Evolutionary conservation across 2,888 invertebrate species (phyloP), one percentile per base, ranked within the genome.

Genomic region (Andrena dorsata): DNA sequence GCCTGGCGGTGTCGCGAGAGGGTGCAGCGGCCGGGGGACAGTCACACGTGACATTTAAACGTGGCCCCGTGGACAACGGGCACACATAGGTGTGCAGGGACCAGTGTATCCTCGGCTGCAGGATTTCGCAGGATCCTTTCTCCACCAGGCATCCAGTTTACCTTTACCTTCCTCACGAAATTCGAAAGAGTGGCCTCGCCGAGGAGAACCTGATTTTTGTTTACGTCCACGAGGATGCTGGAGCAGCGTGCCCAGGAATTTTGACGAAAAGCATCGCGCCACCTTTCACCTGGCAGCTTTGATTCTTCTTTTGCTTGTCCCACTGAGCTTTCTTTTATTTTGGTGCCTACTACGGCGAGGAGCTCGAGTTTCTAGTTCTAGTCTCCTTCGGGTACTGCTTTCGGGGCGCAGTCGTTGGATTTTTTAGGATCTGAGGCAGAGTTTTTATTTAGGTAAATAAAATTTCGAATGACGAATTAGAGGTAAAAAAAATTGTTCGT

Each of bases 21-120:
- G 80, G 81, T 82, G 81, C 83, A 81, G 81, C 81, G 60, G 47
- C 64, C 51, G 53, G 76, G 70, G 78, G 66, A 83, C 76, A 72
- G 81, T 78, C 81, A 83, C 77, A 80, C 61, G 77, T 87, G 87
- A 87, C 87, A 87, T 87, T 87, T 87, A 87, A 77, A 86, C 64
- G 53, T 41, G 73, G 26, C 10, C 23, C 13, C 47, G 56, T 49
- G 64, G 6, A 23, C n/a, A 30, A 60, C 70, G 13, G 16, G 35
- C n/a, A 47, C 28, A 47, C 66, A 51, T 47, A 56, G 60, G 47
- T 51, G 58, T 51, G n/a, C 58, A 26, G 5, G n/a, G 28, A 7
- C 28, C 2, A 1, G 20, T 1, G 10, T 26, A 30, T 63, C 58
- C 13, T 2, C 8, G 6, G 41, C 16, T 28, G 41, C 66, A 47